Evolutionary conservation across 2,797 vertebrate genomes (phyloP).

Genomic region (Scolopax bukidnonensis): DNA sequence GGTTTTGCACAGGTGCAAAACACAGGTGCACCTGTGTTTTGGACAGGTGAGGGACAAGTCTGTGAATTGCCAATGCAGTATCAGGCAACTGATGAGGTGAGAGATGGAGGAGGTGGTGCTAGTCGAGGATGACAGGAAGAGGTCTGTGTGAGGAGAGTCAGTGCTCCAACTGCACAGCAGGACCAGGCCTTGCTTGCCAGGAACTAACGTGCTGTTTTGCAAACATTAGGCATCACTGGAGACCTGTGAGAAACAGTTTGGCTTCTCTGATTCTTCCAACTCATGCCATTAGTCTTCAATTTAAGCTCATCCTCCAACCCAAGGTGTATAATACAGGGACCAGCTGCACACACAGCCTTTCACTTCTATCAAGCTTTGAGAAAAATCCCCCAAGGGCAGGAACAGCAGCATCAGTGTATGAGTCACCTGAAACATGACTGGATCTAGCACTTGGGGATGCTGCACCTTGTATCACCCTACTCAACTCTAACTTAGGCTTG

Average conservation of each 20-base stretch:
- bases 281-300: background rate
- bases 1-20: no score
- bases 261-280: background rate
- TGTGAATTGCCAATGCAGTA: background rate
- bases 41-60: background rate
- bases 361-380: background rate
- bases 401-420: background rate
- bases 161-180: background rate
- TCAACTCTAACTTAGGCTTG: background rate
- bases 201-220: background rate
- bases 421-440: background rate
- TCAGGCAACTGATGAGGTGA: background rate
- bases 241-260: background rate
- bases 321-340: background rate
- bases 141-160: accelerated
- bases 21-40: background rate
- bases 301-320: background rate
- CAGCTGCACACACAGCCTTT: background rate
- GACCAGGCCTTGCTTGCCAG: background rate
- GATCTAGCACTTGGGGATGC: background rate
- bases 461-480: background rate
- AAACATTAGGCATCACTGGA: background rate
- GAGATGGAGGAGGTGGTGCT: background rate
- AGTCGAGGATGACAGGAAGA: background rate
- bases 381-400: background rate